Percentiles rank a stretch among this genome's conserved stretches.
phyloP scores from a whole-genome alignment of 2,888 invertebrate species.

The Amblyteles armatorius region DNA sequence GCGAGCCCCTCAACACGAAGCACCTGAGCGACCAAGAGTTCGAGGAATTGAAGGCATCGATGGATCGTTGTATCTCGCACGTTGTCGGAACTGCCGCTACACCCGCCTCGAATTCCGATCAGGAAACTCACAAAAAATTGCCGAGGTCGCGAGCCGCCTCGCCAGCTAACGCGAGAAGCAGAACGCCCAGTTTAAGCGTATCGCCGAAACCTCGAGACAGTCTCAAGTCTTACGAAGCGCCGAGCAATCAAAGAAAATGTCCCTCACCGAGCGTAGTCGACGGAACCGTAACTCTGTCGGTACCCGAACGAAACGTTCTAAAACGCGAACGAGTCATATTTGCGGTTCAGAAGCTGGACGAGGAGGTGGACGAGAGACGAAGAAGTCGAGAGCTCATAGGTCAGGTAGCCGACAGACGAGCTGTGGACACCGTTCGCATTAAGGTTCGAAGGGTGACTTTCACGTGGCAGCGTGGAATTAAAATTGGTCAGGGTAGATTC shows the following conservation, averaged over 20 bases:
- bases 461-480: conserved; percentile 97
- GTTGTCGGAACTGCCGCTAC: conserved; percentile 90
- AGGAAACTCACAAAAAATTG: conserved; percentile 73
- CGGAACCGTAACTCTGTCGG: conserved; percentile 70
- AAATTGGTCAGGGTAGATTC: conserved; percentile 96
- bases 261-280: conserved; percentile 67
- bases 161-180: conserved; percentile 74
- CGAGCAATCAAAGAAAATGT: conserved; percentile 61
- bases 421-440: conserved; percentile 88
- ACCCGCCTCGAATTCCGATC: conserved; percentile 66
- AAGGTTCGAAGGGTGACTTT: conserved; percentile 93
- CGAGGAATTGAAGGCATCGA: conserved; percentile 90
- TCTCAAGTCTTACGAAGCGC: conserved; percentile 72
- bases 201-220: conserved; percentile 74
- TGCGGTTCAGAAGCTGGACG: conserved; percentile 87
- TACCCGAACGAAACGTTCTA: conserved; percentile 70
- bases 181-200: conserved; percentile 73
- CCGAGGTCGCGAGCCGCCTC: conserved; percentile 79
- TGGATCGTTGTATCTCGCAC: conserved; percentile 95
- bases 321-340: conserved; percentile 84
- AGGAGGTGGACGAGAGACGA: conserved; percentile 87
- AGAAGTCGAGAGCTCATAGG: conserved; percentile 88
- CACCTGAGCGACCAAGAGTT: conserved; percentile 92
- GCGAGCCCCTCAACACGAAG: conserved; percentile 93
- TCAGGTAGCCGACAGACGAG: conserved; percentile 86